Evolutionary conservation across 1,140 invertebrate genomes (phyloP).

Genomic region (Venturia canescens): DNA sequence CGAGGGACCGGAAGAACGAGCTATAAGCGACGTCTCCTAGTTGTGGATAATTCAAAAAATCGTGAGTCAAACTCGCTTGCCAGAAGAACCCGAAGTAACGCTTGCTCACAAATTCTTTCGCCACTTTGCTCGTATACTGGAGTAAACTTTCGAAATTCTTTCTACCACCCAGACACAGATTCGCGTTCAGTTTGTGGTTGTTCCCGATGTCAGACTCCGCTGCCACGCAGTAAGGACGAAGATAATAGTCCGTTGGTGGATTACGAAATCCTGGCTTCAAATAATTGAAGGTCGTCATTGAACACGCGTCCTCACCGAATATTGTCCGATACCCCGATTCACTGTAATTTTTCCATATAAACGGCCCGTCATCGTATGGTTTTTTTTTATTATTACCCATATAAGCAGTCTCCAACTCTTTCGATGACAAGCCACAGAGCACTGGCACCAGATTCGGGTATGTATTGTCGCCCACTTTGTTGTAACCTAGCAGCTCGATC

Average conservation of each 20-base stretch:
- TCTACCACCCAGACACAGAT: constrained; percentile 77
- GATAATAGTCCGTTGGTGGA: constrained; percentile 80
- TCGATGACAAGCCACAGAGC: constrained; percentile 81
- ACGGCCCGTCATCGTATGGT: constrained; percentile 80
- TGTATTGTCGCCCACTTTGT: constrained; percentile 90
- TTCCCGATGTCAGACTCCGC: constrained; percentile 76
- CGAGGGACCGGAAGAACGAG: constrained; percentile 65
- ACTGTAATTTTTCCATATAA: constrained; percentile 79
- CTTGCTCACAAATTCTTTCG: constrained; percentile 74
- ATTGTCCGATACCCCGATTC: constrained; percentile 77
- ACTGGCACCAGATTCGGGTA: constrained; percentile 89
- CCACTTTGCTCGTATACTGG: constrained; percentile 75
- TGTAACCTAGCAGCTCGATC: constrained; percentile 87
- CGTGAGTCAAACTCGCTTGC: constrained; percentile 77
- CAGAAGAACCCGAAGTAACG: constrained; percentile 77
- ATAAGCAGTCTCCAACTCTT: constrained; percentile 80
- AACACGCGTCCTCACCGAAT: constrained; percentile 78
- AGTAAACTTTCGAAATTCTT: constrained; percentile 73
- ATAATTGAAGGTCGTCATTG: constrained; percentile 80
- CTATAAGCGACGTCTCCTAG: constrained; percentile 72
- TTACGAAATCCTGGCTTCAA: constrained; percentile 77
- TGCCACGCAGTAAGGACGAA: constrained; percentile 75
- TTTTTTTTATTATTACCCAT: constrained; percentile 68
- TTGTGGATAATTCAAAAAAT: constrained; percentile 74
- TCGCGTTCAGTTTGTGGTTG: constrained; percentile 74